Evolutionary conservation across 2,888 invertebrate genomes (phyloP), one percentile per base, ranked within the genome.

Genomic region (Hyposoter dolosus): DNA sequence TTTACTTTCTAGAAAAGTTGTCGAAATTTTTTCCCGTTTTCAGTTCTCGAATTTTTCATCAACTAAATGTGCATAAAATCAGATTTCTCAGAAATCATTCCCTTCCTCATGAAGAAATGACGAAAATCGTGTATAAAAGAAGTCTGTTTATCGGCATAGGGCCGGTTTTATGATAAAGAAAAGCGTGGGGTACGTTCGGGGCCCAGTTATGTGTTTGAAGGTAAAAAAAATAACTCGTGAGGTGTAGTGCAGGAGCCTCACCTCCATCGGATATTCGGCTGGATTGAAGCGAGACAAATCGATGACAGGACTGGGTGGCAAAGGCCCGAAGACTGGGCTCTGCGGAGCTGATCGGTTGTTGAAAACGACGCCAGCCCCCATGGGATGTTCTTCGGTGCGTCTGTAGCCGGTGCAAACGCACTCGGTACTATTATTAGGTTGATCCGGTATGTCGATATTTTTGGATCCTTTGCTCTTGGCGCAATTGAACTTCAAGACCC

Each of bases 401-500:
- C 96, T 92, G 93, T 96, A 96, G 3, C 96, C 96, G 0, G 96
- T 96, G 91, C 96, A 96, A 19, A 96, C 95, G 92, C 96, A 96
- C 43, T 95, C 95, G 0, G 94, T 95, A 43, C 95, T 93, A 81
- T 90, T 93, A 77, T 90, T 93, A 56, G 92, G 92, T 68, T 94
- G 94, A 56, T 93, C 93, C 1, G 94, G 94, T 88, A 94, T 94
- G 76, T 94, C 94, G 3, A 92, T 92, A 68, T 92, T 94, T 86
- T 94, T 94, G 19, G 93, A 94, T 71, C 89, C 90, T 91, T 94
- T 94, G 75, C 91, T 94, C 69, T 94, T 94, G 7, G 94, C 92
- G 65, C 94, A 94, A 83, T 94, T 94, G 88, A 94, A 94, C 76
- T 94, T 94, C 69, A 93, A 71, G 19, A 93, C 94, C 94, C 94